Evolutionary conservation across 1,140 invertebrate species (phyloP), one percentile per base, ranked within the genome.

Genomic region (Anoplolepis gracilipes): DNA sequence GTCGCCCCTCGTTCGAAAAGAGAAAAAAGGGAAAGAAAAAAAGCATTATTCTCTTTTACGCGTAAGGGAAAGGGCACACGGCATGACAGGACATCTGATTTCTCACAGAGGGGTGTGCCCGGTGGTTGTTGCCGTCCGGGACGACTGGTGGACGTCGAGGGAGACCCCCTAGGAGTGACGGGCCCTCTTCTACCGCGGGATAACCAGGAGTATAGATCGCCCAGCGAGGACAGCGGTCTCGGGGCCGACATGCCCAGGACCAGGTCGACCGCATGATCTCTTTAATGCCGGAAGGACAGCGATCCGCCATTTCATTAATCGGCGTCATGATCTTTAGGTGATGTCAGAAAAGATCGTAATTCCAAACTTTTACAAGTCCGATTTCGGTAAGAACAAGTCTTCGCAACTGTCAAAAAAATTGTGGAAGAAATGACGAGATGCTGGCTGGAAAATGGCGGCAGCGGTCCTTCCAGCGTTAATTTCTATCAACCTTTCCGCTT

Each of bases 141-240:
- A 92, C 92, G 93, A 95, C 95, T 96, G 95, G 94, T 96, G 96
- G 96, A 96, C 94, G 94, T 95, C 95, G 95, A 95, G 93, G 94
- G 96, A 96, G 95, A 94, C 95, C 95, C 94, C 85, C 94, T 94
- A 85, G 95, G 95, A 95, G 95, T 93, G 57, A 95, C 94, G 86
- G 94, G 94, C 87, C 92, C 93, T 22, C 91, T 93, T 64, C 87
- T 93, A 85, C 90, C 93, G 16, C 88, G 93, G 91, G 96, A 96
- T 90, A 95, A 92, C 90, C 95, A 95, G 88, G 96, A 97, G 89
- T 96, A 97, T 95, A 96, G 97, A 92, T 97, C 97, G 76, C 97
- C 97, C 67, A 97, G 97, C 93, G 97, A 98, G 94, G 97, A 98
- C 96, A 97, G 97, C 94, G 97, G 97, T 90, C 96, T 98, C 92